Evolutionary conservation across 1,140 invertebrate species (phyloP).

Genomic region (Cotesia typhae): DNA sequence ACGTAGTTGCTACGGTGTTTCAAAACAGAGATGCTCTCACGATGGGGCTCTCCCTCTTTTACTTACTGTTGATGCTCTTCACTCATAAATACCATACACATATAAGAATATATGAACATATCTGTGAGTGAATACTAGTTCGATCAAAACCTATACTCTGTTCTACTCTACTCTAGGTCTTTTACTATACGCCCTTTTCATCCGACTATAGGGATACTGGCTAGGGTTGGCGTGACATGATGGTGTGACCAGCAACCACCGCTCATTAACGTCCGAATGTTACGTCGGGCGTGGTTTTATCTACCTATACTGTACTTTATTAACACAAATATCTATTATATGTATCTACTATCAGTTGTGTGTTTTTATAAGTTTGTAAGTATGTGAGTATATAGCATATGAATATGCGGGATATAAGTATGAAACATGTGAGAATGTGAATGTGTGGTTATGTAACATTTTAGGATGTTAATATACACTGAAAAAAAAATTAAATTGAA

Average conservation of each 20-base stretch:
- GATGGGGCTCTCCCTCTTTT: conserved; percentile 46
- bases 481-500: too few species aligned
- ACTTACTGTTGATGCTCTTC: background rate
- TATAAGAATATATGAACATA: conserved; percentile 6
- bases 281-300: conserved; percentile 2
- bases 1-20: conserved; percentile 44
- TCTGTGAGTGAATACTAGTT: background rate
- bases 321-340: too few species aligned
- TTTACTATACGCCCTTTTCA: conserved; percentile 40
- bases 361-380: too few species aligned
- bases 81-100: background rate
- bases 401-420: too few species aligned
- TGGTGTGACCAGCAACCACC: conserved; percentile 39
- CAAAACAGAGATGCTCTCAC: conserved; percentile 55
- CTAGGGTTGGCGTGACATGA: conserved; percentile 34
- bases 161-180: conserved; percentile 13
- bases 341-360: too few species aligned
- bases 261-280: conserved; percentile 38
- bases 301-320: background rate
- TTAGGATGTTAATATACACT: too few species aligned
- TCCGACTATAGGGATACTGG: background rate
- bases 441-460: too few species aligned
- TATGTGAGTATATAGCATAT: too few species aligned
- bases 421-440: too few species aligned
- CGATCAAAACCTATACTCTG: background rate